These are phyloP conservation scores for Xenops minutus DNA, from an alignment of 2,797 vertebrate genomes.

Conservation along the genomic window DNA sequence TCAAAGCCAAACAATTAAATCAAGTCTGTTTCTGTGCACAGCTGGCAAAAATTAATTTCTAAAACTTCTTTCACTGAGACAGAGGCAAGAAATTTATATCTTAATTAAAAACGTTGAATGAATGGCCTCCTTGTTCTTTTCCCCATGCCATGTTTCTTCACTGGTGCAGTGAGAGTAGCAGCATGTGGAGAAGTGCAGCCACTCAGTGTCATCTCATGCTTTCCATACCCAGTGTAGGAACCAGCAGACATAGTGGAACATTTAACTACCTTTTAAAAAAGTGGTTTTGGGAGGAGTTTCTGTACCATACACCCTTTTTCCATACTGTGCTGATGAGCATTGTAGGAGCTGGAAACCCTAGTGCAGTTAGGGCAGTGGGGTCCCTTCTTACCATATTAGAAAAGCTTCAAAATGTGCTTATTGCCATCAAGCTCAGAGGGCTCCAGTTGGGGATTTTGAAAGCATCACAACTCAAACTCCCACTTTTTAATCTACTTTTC, in stretches of 20 bases:
- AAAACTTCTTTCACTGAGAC: neutral
- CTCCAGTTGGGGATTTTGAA: neutral
- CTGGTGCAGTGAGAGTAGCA: neutral
- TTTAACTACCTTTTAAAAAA: neutral
- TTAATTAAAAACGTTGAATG: neutral
- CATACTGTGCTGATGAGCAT: neutral
- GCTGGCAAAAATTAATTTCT: neutral
- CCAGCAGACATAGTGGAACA: neutral
- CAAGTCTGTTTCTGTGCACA: neutral
- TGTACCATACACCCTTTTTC: neutral
- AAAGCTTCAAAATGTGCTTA: neutral
- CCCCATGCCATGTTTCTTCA: neutral
- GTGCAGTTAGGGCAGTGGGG: neutral
- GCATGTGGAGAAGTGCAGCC: fast-evolving
- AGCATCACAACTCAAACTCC: neutral
- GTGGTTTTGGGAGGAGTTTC: neutral
- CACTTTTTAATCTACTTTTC: neutral
- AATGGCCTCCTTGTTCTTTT: neutral
- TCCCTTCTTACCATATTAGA: neutral
- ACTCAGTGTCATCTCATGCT: fast-evolving
- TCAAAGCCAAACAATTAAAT: neutral
- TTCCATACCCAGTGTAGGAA: neutral
- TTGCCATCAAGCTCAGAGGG: neutral
- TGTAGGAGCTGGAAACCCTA: neutral
- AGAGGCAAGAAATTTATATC: neutral